Base-by-base conservation (phyloP, 2,888 invertebrate species). In the Nemotelus pantherinus region DNA sequence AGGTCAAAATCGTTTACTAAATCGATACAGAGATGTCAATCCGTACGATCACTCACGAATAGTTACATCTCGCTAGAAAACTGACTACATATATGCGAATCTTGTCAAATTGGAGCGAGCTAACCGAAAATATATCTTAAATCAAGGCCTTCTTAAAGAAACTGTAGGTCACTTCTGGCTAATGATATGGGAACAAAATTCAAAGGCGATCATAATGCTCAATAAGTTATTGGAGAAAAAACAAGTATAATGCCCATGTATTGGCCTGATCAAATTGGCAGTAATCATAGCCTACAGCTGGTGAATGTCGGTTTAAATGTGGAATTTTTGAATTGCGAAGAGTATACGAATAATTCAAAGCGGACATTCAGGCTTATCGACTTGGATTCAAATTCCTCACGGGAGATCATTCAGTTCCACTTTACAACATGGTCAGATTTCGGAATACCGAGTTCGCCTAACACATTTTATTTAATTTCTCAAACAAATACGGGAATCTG, bases 371-470 rank as follows among this genome's bases (percentile, higher is more conserved):
- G 91, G 95, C 88, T 96, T 84, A 92, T 91, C 77, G 93, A 96
- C 84, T 86, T 89, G 78, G 91, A 92, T 84, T 93, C 90, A 53
- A 89, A 90, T 3, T 91, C 92, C 80, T 91, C 90, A 79, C 91
- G 95, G 77, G 93, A 93, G 82, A 92, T 97, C 80, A 88, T 94
- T 81, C 98, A 98, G 86, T 98, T 95, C 87, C 97, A 98, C 87
- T 98, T 97, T 86, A 96, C 93, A 43, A 95, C 95, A 53, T 98
- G 98, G 98, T 98, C 98, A 2, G 98, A 98, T 88, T 98, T 98
- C 87, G 97, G 97, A 6, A 96, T 97, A 80, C 98, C 98, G 2
- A 91, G 93, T 82, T 95, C 95, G 63, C 97, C 97, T 0, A 91
- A 92, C 55, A 94, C 94, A 25, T 39, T 98, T 96, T 87, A 88